phyloP scores from a whole-genome alignment of 2,888 invertebrate genomes.

The Himalopsyche kuldschensis region DNA sequence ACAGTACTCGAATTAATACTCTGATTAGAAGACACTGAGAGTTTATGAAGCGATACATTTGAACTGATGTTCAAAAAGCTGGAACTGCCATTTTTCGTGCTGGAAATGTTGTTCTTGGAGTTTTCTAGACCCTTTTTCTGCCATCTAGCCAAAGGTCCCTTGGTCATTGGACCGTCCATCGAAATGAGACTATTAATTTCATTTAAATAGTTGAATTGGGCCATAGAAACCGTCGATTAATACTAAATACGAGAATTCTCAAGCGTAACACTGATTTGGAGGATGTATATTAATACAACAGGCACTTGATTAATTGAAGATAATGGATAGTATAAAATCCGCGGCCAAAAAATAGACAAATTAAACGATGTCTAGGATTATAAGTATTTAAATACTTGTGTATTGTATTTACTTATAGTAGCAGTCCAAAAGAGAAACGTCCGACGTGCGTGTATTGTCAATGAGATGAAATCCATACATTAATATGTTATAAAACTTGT shows the following conservation, averaged over 20 bases:
- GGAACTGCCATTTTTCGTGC: slow-evolving; percentile 52
- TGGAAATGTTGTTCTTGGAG: slow-evolving; percentile 50
- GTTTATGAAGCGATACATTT: slow-evolving; percentile 67
- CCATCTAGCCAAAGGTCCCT: slow-evolving; percentile 79
- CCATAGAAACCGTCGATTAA: slow-evolving; percentile 55
- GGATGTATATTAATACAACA: not conserved
- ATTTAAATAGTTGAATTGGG: slow-evolving; percentile 79
- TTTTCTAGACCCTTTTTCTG: slow-evolving; percentile 70
- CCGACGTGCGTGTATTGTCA: not conserved
- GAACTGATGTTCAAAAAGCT: slow-evolving; percentile 61
- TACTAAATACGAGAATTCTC: not conserved
- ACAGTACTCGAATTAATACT: slow-evolving; percentile 59
- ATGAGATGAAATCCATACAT: not conserved
- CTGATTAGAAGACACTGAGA: slow-evolving; percentile 62
- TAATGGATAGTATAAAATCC: not conserved
- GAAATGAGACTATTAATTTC: slow-evolving; percentile 76
- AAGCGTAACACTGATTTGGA: not conserved
- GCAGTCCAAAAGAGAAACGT: not conserved
- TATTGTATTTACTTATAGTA: too few relatives aligned
- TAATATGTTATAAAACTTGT: not conserved
- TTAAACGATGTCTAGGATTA: not conserved
- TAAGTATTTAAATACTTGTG: too few relatives aligned
- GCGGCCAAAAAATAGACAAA: not conserved
- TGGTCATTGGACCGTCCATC: slow-evolving; percentile 78
- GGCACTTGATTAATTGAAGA: not conserved